These are phyloP conservation scores for Neodiprion lecontei DNA, from an alignment of 1,140 invertebrate species.

Conservation along the genomic window DNA sequence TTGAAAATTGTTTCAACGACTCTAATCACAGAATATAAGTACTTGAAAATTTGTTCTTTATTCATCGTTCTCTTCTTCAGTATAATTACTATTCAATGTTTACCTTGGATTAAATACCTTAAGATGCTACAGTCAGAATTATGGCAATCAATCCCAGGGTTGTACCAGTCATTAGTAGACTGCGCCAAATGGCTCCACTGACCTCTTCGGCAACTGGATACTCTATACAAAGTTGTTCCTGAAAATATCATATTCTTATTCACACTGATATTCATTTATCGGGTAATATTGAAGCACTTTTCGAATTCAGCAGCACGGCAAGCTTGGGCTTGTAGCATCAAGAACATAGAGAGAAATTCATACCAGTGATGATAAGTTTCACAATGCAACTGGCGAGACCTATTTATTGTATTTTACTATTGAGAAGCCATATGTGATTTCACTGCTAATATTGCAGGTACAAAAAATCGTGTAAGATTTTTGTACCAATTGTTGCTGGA, in stretches of 20 bases:
- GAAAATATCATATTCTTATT: slow-evolving; percentile 23
- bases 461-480: neutral
- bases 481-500: no score
- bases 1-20: slow-evolving; percentile 24
- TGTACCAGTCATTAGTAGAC: slow-evolving; percentile 65
- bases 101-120: slow-evolving; percentile 29
- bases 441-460: neutral
- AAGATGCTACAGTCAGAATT: slow-evolving; percentile 58
- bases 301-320: no score
- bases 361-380: neutral
- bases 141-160: slow-evolving; percentile 66
- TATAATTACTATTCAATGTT: slow-evolving; percentile 25
- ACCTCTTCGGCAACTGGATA: slow-evolving; percentile 66
- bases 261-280: no score
- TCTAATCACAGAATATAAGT: slow-evolving; percentile 54
- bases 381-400: no score
- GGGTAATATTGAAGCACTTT: no score
- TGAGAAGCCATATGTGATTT: no score
- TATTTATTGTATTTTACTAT: no score
- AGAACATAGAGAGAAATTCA: neutral
- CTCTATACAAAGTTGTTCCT: slow-evolving; percentile 67
- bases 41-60: slow-evolving; percentile 40
- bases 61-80: slow-evolving; percentile 23
- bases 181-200: slow-evolving; percentile 65
- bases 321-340: no score